Percentiles rank a stretch among this genome's conserved stretches.
These are phyloP conservation scores for Ruditapes philippinarum DNA, from an alignment of 1,140 invertebrate species.

Conservation along the genomic window DNA sequence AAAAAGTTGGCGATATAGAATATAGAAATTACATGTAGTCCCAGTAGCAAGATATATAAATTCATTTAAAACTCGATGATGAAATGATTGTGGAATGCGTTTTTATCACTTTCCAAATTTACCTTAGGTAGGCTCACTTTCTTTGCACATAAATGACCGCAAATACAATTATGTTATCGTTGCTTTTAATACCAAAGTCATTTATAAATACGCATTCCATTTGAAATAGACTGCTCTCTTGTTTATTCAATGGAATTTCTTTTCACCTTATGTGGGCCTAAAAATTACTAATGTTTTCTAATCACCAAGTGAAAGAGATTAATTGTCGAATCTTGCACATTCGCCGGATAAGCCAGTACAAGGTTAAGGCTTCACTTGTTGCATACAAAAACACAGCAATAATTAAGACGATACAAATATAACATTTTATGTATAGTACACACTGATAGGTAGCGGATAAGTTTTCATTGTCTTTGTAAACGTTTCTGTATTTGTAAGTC, in stretches of 20 bases:
- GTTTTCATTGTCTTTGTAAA: too few species aligned
- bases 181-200: constrained; percentile 37
- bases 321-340: constrained; percentile 26
- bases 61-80: constrained; percentile 8
- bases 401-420: not conserved
- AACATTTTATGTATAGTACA: too few species aligned
- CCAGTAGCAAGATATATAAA: not conserved
- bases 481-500: too few species aligned
- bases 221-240: constrained; percentile 17
- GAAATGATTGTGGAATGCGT: constrained; percentile 42
- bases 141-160: constrained; percentile 17
- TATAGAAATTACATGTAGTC: too few species aligned
- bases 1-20: too few species aligned
- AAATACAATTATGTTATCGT: constrained; percentile 33
- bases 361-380: not conserved
- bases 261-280: constrained; percentile 65
- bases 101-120: constrained; percentile 35
- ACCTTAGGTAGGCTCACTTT: not conserved
- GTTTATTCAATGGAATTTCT: constrained; percentile 59
- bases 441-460: too few species aligned
- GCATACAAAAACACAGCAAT: not conserved
- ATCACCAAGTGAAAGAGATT: constrained; percentile 53
- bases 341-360: not conserved
- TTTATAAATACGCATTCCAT: constrained; percentile 62
- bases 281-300: constrained; percentile 62